These are phyloP conservation scores for Ostrea denselamellosa DNA, from an alignment of 1,140 invertebrate genomes.

Conservation along the genomic window DNA sequence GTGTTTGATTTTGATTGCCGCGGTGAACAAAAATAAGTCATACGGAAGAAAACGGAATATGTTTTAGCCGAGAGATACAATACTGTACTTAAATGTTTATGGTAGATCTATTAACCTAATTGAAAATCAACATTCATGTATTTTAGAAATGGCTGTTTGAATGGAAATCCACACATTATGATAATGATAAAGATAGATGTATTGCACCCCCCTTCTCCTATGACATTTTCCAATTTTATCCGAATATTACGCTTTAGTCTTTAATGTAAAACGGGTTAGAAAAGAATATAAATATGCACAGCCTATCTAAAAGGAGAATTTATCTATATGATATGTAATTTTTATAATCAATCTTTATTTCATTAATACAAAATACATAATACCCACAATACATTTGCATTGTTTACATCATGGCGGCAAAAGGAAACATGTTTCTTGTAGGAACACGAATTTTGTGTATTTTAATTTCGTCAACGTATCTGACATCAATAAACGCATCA, in stretches of 20 bases:
- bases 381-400: not conserved
- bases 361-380: not conserved
- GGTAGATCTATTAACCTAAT: not conserved
- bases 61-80: not conserved
- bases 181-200: too few relatives aligned
- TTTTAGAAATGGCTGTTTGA: too few relatives aligned
- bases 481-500: not conserved
- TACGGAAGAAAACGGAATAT: not conserved
- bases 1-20: not conserved
- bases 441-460: conserved; percentile 13
- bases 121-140: not conserved
- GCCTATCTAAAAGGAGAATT: not conserved
- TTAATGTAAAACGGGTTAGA: not conserved
- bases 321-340: not conserved
- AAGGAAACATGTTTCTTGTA: conserved; percentile 26
- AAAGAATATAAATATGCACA: not conserved
- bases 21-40: not conserved
- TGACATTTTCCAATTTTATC: not conserved
- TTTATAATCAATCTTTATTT: not conserved
- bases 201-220: too few relatives aligned
- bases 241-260: not conserved
- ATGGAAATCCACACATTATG: too few relatives aligned
- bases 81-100: not conserved
- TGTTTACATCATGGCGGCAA: conserved; percentile 39
- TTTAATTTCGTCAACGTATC: not conserved